A percentile compares a stretch with the other conserved stretches of the same genome.
phyloP scores from a whole-genome alignment of 2,888 invertebrate genomes.

The Sylvicola cinctus region DNA sequence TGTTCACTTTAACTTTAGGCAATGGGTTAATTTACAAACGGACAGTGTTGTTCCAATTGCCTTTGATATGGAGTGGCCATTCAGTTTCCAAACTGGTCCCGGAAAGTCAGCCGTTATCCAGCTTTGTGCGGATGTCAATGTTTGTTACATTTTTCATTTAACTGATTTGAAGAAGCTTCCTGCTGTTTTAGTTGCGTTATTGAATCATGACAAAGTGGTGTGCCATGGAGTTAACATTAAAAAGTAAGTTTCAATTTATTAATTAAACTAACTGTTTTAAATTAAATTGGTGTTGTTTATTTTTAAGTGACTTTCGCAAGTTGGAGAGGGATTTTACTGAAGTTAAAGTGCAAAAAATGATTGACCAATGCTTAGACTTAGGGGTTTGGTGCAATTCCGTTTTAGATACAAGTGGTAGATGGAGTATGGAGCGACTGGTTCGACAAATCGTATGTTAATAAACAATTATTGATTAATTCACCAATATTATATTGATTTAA shows the following conservation, averaged over 20 bases:
- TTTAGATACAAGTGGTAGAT: slow-evolving; percentile 28
- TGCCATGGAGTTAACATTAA: slow-evolving; percentile 41
- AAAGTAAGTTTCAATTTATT: slow-evolving; percentile 26
- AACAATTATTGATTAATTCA: slow-evolving; percentile 1
- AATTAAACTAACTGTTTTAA: not conserved
- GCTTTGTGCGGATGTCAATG: slow-evolving; percentile 30
- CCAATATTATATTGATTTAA: slow-evolving; percentile 2
- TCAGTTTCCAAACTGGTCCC: slow-evolving; percentile 34
- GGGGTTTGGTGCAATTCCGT: slow-evolving; percentile 33
- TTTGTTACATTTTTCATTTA: slow-evolving; percentile 36
- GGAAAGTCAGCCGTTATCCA: slow-evolving; percentile 40
- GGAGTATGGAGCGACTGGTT: slow-evolving; percentile 38
- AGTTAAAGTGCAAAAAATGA: slow-evolving; percentile 28
- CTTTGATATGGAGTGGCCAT: slow-evolving; percentile 48
- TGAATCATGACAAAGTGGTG: slow-evolving; percentile 34
- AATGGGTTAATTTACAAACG: slow-evolving; percentile 18
- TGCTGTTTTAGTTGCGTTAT: slow-evolving; percentile 28
- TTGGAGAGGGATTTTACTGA: slow-evolving; percentile 37
- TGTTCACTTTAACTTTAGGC: too few species aligned
- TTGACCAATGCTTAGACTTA: slow-evolving; percentile 36
- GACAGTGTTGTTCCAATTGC: slow-evolving; percentile 30
- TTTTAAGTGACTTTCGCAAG: slow-evolving; percentile 38
- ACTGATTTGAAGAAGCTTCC: slow-evolving; percentile 33
- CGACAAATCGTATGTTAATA: slow-evolving; percentile 28
- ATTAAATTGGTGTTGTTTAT: slow-evolving; percentile 9